Conservation (phyloP, 2,113 vertebrate genomes). For the Acrocephalus kingi region DNA sequence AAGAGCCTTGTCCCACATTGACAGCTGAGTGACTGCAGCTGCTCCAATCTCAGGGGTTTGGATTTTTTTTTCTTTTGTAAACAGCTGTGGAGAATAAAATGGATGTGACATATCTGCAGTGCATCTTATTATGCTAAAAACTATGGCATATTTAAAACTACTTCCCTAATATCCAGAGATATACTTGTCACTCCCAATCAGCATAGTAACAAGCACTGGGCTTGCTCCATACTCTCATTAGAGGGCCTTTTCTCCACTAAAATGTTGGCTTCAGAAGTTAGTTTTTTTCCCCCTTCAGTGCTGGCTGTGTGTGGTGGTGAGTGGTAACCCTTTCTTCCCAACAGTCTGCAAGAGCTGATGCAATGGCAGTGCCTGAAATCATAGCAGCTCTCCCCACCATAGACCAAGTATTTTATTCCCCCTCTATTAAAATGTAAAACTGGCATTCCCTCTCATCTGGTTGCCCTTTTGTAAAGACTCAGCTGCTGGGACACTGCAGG, state of each 20-base stretch:
- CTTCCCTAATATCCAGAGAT: neutral
- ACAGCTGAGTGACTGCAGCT: conserved; percentile 58
- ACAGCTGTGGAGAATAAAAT: conserved; percentile 51
- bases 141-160: neutral
- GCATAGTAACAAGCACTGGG: neutral
- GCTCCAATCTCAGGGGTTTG: neutral
- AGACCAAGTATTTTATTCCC: neutral
- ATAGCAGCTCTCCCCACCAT: accelerated
- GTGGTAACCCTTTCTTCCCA: neutral
- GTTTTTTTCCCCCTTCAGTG: neutral
- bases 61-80: conserved; percentile 13
- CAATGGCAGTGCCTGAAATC: neutral
- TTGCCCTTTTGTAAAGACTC: neutral
- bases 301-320: neutral
- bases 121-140: conserved; percentile 12
- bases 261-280: neutral
- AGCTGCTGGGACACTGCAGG: accelerated
- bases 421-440: neutral
- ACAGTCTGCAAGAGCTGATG: neutral
- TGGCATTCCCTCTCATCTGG: neutral
- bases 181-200: neutral
- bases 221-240: neutral
- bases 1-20: conserved; percentile 14
- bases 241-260: neutral
- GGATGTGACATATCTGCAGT: conserved; percentile 31